A percentile compares a stretch with the other conserved stretches of the same genome.
Evolutionary conservation across 1,140 invertebrate species (phyloP).

Genomic region (Gonatopus flavifemur): DNA sequence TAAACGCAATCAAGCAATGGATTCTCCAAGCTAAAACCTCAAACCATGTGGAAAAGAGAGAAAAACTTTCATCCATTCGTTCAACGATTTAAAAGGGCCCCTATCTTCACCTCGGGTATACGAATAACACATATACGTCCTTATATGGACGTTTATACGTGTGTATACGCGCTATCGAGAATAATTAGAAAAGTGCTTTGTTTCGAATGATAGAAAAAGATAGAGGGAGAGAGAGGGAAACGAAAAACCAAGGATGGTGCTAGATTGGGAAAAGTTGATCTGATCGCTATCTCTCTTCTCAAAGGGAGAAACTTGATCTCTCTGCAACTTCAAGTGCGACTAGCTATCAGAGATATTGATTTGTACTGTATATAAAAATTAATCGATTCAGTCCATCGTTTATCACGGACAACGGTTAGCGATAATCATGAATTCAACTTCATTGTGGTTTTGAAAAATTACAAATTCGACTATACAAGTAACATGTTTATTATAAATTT

Average conservation of each 20-base stretch:
- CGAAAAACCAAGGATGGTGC: neutral
- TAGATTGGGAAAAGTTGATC: conserved; percentile 9
- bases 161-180: conserved; percentile 14
- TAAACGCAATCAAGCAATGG: conserved; percentile 31
- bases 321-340: too few relatives aligned
- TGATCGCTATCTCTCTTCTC: too few relatives aligned
- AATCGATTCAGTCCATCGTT: too few relatives aligned
- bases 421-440: too few relatives aligned
- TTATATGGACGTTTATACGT: neutral
- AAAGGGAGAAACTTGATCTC: too few relatives aligned
- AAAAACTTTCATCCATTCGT: conserved; percentile 36
- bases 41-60: conserved; percentile 22
- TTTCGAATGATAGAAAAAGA: neutral
- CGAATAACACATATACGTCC: too few relatives aligned
- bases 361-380: too few relatives aligned
- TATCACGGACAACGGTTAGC: too few relatives aligned
- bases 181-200: conserved; percentile 34
- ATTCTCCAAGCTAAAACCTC: conserved; percentile 24
- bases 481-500: too few relatives aligned
- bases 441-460: too few relatives aligned
- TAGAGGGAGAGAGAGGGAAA: neutral
- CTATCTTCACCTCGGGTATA: conserved; percentile 1
- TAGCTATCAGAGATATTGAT: too few relatives aligned
- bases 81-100: conserved; percentile 24
- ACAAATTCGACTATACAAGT: too few relatives aligned